Base-by-base conservation (phyloP, 1,140 invertebrate species). In the Drosophila seguyi region DNA sequence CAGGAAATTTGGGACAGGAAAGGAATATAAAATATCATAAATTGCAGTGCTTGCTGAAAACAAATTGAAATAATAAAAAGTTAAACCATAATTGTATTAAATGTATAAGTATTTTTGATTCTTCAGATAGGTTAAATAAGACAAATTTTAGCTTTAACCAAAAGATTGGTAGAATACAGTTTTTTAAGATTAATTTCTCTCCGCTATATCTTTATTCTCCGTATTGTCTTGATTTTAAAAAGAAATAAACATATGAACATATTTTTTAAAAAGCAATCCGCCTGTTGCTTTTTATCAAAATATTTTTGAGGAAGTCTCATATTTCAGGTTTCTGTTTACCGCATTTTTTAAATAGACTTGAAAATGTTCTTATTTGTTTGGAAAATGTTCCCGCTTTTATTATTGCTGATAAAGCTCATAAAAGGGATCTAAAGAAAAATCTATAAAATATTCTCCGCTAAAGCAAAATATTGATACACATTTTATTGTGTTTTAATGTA, bases 381-480 rank as follows among this genome's bases (percentile, higher is more conserved):
- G 29, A 52, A 52, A 52, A 20, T 34, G 34, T 34, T 13, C 18
- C 27, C 6, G 20, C 6, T 34, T 13, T 16, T 53, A 34, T 20
- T 52, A 36, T 53, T 22, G 29, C 50, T 53, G 50, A 53, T 53
- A 20, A 22, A 36, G 31, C 50, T 34, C 31, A 34, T 53, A 53
- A 53, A 53, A 13, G 8, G 8, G 1, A 16, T 53, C 6, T 22
- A 7, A 52, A 22, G 18, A 5, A 16, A 52, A 34, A 34, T 0
- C 18, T 10, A 36, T 53, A 36, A 34, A 52, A 52, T 52, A 5
- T 47, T 47, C 14, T 10, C 18, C 18, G 20, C 18, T 5, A 8
- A 34, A 20, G 29, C 11, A 34, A 52, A 52, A 20, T 20, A 34
- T 14, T 14, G 0, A 34, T 34, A 20, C 1, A 14, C 3, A 16